Evolutionary conservation across 92 coral and sea anemone genomes (phyloP).

Genomic region (Phenganax stokvisi): DNA sequence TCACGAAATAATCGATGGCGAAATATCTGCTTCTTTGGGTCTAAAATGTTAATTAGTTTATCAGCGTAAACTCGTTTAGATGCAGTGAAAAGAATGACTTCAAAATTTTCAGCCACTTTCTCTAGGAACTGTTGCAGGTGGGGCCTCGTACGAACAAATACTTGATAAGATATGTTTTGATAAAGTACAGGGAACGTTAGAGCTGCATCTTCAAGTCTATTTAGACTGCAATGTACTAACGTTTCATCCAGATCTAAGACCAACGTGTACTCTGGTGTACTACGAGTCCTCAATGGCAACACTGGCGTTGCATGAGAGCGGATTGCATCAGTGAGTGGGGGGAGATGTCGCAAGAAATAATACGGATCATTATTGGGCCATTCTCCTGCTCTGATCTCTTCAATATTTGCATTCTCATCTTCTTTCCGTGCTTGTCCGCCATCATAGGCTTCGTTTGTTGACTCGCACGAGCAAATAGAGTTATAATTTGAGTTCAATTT

Average conservation of each 20-base stretch:
- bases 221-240: constrained; percentile 95
- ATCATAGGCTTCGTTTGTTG: constrained; percentile 34
- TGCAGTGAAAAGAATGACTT: constrained; percentile 95
- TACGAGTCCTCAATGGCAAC: constrained; percentile 80
- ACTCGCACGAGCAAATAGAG: constrained; percentile 42
- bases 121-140: constrained; percentile 87
- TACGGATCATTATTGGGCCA: constrained; percentile 96
- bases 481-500: constrained; percentile 40
- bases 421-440: constrained; percentile 48
- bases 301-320: constrained; percentile 78
- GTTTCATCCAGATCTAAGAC: constrained; percentile 97
- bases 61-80: constrained; percentile 99
- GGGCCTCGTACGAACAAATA: constrained; percentile 92
- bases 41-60: constrained; percentile 88
- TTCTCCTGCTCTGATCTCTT: constrained; percentile 55
- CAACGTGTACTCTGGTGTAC: constrained; percentile 96
- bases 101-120: constrained; percentile 77
- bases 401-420: constrained; percentile 93
- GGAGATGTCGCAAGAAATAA: constrained; percentile 84
- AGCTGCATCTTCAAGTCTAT: constrained; percentile 94
- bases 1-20: constrained; percentile 98
- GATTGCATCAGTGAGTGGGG: constrained; percentile 78
- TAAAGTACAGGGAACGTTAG: constrained; percentile 93
- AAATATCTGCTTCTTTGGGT: constrained; percentile 79
- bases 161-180: constrained; percentile 95